These are phyloP conservation scores for Drosophila carrolli DNA, from an alignment of 1,140 invertebrate genomes.

Conservation along the genomic window DNA sequence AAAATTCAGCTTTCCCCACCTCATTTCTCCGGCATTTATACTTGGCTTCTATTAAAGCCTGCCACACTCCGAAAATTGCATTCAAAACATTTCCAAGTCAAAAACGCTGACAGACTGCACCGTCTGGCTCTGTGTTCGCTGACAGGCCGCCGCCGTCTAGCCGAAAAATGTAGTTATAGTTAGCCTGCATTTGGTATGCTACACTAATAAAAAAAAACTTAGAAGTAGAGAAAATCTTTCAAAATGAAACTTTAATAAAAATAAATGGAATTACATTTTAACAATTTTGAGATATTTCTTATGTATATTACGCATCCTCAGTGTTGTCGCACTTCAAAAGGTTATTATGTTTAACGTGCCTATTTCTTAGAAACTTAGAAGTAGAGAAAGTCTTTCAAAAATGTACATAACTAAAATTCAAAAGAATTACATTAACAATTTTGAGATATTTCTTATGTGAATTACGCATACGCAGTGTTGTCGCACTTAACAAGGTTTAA, in stretches of 20 bases:
- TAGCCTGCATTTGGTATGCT: constrained; percentile 20
- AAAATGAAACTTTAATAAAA: not conserved
- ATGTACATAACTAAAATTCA: too few relatives aligned
- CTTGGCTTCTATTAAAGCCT: constrained; percentile 34
- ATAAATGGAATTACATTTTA: too few relatives aligned
- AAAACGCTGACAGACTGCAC: constrained; percentile 68
- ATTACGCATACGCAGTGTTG: not conserved
- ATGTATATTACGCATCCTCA: not conserved
- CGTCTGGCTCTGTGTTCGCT: constrained; percentile 55
- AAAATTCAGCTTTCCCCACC: constrained; percentile 43
- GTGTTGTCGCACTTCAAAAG: not conserved
- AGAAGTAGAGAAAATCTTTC: not conserved
- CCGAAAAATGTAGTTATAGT: constrained; percentile 31
- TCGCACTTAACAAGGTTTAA: not conserved
- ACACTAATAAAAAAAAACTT: constrained; percentile 11
- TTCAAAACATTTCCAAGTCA: constrained; percentile 62
- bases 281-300: not conserved
- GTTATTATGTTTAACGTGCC: too few relatives aligned
- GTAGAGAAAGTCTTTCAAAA: not conserved
- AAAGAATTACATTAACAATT: too few relatives aligned
- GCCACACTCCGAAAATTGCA: constrained; percentile 51
- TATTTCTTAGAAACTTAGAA: too few relatives aligned
- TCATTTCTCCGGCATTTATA: constrained; percentile 21
- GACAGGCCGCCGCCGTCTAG: constrained; percentile 60
- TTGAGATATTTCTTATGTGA: not conserved